Conservation (phyloP, 2,797 vertebrate species). For the Cheirogaleus major region DNA sequence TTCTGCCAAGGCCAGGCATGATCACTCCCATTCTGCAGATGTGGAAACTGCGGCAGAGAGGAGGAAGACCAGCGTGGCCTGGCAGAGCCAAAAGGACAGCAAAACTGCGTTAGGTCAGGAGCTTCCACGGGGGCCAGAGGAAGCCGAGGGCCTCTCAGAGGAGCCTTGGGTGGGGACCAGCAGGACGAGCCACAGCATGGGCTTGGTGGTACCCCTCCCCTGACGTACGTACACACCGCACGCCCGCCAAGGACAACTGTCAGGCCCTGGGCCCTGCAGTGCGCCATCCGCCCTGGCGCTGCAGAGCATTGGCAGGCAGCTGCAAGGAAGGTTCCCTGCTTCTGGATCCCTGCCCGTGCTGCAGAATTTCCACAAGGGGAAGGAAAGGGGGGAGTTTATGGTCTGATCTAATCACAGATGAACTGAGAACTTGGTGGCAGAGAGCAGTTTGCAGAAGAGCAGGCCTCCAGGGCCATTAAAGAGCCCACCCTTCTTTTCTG, state of each 20-base stretch:
- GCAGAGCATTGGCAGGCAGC: constrained; percentile 53
- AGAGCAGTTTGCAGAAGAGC: background rate
- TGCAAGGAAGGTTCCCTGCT: constrained; percentile 36
- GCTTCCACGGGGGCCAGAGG: background rate
- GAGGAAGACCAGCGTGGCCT: background rate
- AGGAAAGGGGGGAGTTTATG: background rate
- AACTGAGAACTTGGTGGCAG: background rate
- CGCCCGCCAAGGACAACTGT: background rate
- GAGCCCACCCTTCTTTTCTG: background rate
- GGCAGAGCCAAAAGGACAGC: background rate
- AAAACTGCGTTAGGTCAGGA: background rate
- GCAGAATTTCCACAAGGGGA: constrained; percentile 71
- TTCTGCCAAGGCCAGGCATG: background rate
- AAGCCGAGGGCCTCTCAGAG: background rate
- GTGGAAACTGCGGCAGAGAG: background rate
- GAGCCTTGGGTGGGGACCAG: background rate
- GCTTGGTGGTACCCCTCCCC: background rate
- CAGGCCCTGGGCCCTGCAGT: background rate
- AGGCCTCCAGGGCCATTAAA: background rate
- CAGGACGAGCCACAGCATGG: background rate
- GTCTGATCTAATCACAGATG: constrained; percentile 60
- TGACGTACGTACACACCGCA: background rate
- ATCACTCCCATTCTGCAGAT: background rate
- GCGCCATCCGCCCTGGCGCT: background rate
- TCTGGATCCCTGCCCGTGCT: constrained; percentile 76